Conservation (phyloP, 2,797 vertebrate species). For the Rhincodon typus region DNA sequence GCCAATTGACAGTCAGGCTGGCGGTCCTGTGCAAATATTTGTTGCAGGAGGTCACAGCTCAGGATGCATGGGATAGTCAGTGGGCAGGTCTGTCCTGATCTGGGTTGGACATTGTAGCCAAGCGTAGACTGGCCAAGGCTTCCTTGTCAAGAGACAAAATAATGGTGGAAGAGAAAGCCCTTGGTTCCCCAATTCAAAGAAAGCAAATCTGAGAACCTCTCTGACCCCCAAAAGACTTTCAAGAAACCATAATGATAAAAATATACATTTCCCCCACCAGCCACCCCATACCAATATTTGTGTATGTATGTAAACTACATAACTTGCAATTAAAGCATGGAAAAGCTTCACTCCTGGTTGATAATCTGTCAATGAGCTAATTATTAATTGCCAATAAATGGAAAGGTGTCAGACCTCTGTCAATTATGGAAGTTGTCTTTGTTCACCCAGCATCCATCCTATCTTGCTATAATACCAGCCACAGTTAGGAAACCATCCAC, state of each 20-base stretch:
- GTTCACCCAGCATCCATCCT: too few species aligned
- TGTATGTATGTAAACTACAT: slow-evolving; percentile 4
- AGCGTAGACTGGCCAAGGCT: neutral
- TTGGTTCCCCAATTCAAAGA: neutral
- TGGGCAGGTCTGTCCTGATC: neutral
- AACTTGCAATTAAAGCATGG: slow-evolving; percentile 34
- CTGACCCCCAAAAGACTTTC: too few species aligned
- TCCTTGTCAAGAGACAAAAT: neutral
- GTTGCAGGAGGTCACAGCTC: neutral
- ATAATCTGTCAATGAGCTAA: slow-evolving; percentile 19
- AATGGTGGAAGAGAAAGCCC: neutral
- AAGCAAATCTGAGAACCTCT: too few species aligned
- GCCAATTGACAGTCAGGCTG: neutral
- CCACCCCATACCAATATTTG: neutral
- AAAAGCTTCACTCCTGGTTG: slow-evolving; percentile 30
- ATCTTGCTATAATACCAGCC: neutral
- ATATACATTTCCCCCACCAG: neutral
- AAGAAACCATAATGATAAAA: too few species aligned
- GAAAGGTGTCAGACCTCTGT: slow-evolving; percentile 34
- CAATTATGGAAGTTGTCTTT: too few species aligned
- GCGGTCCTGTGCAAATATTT: neutral
- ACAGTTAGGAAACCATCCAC: neutral
- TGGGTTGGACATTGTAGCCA: neutral
- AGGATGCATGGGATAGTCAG: neutral
- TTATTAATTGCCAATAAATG: slow-evolving; percentile 29